These are phyloP conservation scores for Pogonocichla stellata DNA, from an alignment of 2,113 vertebrate species.

Conservation along the genomic window DNA sequence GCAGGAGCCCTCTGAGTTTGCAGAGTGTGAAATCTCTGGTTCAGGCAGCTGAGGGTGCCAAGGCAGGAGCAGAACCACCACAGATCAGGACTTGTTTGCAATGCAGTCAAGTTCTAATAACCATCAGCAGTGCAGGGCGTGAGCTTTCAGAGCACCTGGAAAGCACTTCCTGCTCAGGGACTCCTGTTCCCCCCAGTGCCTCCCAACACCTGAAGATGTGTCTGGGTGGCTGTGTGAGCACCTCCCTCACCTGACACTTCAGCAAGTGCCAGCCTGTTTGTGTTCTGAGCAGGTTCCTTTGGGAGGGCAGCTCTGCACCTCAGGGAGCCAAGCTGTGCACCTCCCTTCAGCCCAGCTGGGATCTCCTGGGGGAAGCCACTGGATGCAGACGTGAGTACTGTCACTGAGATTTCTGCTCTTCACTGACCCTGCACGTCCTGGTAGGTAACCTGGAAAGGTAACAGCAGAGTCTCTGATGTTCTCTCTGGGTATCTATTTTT, in stretches of 20 bases:
- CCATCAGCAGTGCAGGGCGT: neutral
- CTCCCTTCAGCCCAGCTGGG: accelerated
- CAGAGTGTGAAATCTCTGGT: neutral
- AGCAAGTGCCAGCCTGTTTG: neutral
- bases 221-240: neutral
- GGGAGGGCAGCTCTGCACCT: neutral
- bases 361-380: neutral
- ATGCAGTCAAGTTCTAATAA: neutral
- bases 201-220: neutral
- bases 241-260: neutral
- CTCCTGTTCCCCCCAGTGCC: neutral
- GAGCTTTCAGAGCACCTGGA: neutral
- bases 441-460: conserved; percentile 16
- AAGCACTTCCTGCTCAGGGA: neutral
- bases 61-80: neutral
- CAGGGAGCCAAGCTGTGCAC: neutral
- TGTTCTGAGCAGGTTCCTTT: neutral
- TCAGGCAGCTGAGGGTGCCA: neutral
- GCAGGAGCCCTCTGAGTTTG: neutral
- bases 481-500: neutral
- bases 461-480: neutral
- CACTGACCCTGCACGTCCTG: neutral
- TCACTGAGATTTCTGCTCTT: neutral
- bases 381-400: neutral
- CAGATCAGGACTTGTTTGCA: conserved; percentile 31